Percentiles rank a stretch among this genome's conserved stretches.
phyloP scores from a whole-genome alignment of 2,888 invertebrate genomes.

The Diogma glabrata region DNA sequence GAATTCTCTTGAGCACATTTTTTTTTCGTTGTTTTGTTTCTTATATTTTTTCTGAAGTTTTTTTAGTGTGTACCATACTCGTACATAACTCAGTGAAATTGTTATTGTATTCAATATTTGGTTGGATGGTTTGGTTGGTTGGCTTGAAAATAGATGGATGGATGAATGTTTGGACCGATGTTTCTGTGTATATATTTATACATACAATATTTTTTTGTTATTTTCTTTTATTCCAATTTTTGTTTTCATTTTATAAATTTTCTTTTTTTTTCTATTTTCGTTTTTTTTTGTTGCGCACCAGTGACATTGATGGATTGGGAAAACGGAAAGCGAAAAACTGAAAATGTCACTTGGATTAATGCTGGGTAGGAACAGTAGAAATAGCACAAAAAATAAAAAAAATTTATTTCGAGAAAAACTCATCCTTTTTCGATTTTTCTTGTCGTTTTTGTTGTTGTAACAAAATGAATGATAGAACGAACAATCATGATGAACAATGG shows the following conservation, averaged over 20 bases:
- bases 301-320: constrained; percentile 26
- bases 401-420: constrained; percentile 8
- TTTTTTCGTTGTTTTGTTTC: too few species aligned
- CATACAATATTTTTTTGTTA: not conserved
- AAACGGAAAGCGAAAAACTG: constrained; percentile 27
- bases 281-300: constrained; percentile 18
- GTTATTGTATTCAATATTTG: constrained; percentile 8
- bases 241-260: too few species aligned
- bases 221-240: constrained; percentile 2
- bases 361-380: constrained; percentile 14
- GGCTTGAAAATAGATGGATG: constrained; percentile 6
- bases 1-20: constrained; percentile 15
- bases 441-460: constrained; percentile 3
- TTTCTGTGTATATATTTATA: constrained; percentile 4
- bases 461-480: constrained; percentile 9
- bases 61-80: not conserved
- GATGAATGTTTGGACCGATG: not conserved
- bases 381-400: constrained; percentile 6
- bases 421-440: constrained; percentile 9
- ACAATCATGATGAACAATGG: constrained; percentile 9
- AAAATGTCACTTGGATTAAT: constrained; percentile 28
- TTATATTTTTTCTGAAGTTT: not conserved
- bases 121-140: constrained; percentile 8
- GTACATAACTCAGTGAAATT: not conserved
- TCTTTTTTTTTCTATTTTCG: too few species aligned